phyloP scores from a whole-genome alignment of 2,888 invertebrate species.

The Chymomyza fuscimana region DNA sequence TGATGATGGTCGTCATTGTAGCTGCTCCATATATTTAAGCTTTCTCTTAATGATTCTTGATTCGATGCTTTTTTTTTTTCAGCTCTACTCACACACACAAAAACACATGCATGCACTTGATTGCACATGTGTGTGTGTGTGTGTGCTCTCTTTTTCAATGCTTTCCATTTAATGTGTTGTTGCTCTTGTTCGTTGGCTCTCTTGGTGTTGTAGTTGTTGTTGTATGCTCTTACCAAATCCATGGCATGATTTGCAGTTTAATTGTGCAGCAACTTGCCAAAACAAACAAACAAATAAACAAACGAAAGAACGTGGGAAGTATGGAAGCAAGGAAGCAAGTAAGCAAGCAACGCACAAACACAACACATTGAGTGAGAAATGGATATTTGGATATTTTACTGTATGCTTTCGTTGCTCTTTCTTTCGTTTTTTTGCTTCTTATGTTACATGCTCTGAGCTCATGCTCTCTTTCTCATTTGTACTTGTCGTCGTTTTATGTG shows the following conservation, averaged over 20 bases:
- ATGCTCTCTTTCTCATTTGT: not conserved
- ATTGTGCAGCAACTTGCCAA: conserved; percentile 65
- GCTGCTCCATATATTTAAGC: not conserved
- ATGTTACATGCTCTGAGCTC: not conserved
- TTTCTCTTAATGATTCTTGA: not conserved
- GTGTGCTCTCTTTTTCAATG: conserved; percentile 30
- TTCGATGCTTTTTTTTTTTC: not conserved
- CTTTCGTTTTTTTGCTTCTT: not conserved
- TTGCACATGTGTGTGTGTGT: conserved; percentile 53
- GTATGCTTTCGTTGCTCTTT: conserved; percentile 14
- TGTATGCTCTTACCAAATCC: conserved; percentile 62
- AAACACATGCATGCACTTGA: conserved; percentile 20
- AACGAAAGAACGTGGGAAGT: too few relatives aligned
- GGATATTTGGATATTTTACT: conserved; percentile 37
- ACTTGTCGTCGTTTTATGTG: not conserved
- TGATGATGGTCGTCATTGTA: not conserved
- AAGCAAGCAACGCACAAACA: not conserved
- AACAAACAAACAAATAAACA: conserved; percentile 1
- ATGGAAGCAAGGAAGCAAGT: too few relatives aligned
- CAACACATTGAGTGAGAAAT: conserved; percentile 48
- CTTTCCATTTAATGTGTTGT: not conserved
- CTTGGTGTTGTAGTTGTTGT: conserved; percentile 23
- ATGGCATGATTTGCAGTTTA: conserved; percentile 70
- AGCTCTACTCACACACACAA: too few relatives aligned
- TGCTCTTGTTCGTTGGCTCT: not conserved